Percentiles rank a stretch among this genome's conserved stretches.
Evolutionary conservation across 2,797 vertebrate species (phyloP).

Genomic region (Eulemur mongoz): DNA sequence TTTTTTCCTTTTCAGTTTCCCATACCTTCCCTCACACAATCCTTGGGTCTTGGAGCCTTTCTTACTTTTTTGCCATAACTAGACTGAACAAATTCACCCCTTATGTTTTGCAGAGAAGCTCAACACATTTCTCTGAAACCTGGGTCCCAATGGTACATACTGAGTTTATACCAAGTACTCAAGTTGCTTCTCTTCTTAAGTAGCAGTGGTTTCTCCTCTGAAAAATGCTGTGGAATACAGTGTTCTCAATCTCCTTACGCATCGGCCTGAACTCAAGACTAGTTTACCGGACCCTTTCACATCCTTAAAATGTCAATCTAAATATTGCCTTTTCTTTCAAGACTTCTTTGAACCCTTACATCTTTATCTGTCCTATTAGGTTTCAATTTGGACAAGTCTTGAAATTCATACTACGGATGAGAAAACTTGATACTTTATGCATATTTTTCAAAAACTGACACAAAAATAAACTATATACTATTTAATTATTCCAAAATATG

Average conservation of each 20-base stretch:
- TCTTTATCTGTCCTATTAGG: neutral
- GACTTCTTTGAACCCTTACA: neutral
- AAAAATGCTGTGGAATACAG: neutral
- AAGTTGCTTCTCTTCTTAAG: neutral
- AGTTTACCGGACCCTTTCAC: neutral
- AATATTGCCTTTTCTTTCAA: neutral
- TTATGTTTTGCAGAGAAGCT: neutral
- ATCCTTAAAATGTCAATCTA: neutral
- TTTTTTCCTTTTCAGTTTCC: neutral
- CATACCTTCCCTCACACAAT: neutral
- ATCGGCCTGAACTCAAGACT: neutral
- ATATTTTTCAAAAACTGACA: neutral
- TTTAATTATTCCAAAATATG: neutral
- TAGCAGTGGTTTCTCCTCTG: neutral
- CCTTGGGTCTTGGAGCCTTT: neutral
- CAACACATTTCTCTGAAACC: neutral
- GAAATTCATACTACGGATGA: neutral
- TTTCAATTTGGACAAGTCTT: neutral
- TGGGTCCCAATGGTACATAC: neutral
- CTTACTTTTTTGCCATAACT: neutral
- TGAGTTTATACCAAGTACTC: neutral
- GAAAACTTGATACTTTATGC: neutral
- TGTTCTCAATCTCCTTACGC: neutral
- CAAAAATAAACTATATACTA: neutral
- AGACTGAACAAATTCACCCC: neutral